A percentile compares a stretch with the other conserved stretches of the same genome.
Conservation (phyloP, 2,797 vertebrate species). For the Cyprinella venusta region DNA sequence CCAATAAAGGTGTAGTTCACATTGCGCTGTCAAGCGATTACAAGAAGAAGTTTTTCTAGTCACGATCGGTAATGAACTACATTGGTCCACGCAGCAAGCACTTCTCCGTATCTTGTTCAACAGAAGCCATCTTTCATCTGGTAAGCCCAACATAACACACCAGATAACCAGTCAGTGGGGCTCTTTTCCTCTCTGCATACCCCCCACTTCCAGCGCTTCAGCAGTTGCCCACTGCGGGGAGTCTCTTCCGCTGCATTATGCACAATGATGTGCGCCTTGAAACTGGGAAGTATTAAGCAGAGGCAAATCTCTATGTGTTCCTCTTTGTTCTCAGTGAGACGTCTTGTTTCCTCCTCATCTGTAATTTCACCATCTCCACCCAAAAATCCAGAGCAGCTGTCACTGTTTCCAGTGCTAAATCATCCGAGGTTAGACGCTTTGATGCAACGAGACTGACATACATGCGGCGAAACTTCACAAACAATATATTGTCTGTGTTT, state of each 20-base stretch:
- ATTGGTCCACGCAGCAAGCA: neutral
- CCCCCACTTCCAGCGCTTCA: neutral
- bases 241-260: constrained; percentile 42
- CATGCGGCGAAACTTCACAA: constrained; percentile 1
- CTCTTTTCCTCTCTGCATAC: constrained; percentile 18
- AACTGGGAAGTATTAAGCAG: constrained; percentile 29
- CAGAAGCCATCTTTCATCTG: constrained; percentile 18
- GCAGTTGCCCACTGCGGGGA: constrained; percentile 29
- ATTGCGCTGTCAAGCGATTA: too few relatives aligned
- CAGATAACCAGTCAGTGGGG: constrained; percentile 11
- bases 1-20: too few relatives aligned
- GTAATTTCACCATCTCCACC: constrained; percentile 38
- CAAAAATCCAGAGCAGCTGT: constrained; percentile 15
- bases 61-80: neutral
- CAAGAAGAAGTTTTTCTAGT: neutral
- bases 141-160: constrained; percentile 30
- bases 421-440: neutral
- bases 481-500: constrained; percentile 1
- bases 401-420: constrained; percentile 11
- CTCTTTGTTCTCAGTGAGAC: constrained; percentile 39
- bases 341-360: constrained; percentile 31
- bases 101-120: constrained; percentile 1
- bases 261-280: constrained; percentile 17
- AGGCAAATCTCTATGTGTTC: constrained; percentile 30
- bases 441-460: neutral